Evolutionary conservation across 2,113 vertebrate genomes (phyloP).

Genomic region (Castor canadensis): DNA sequence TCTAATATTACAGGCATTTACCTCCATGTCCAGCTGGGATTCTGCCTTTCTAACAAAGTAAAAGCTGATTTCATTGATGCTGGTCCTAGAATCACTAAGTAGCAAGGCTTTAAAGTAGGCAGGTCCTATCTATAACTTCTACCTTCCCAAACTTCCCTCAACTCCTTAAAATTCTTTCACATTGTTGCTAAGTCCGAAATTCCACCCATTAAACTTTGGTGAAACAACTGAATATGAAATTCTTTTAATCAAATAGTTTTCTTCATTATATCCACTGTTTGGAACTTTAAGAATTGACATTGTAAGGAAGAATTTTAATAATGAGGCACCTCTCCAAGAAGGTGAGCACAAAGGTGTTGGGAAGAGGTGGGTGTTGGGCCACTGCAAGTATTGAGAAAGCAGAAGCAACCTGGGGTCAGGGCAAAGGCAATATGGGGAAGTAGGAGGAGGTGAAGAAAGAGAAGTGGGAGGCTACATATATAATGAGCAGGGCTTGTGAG

Average conservation of each 20-base stretch:
- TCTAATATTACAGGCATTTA: background rate
- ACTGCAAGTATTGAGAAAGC: constrained; percentile 17
- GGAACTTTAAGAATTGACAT: background rate
- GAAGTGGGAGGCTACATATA: background rate
- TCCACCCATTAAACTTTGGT: background rate
- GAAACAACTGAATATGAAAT: background rate
- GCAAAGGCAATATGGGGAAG: background rate
- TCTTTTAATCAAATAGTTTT: background rate
- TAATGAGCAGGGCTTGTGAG: background rate
- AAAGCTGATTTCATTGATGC: background rate
- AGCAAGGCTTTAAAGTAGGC: background rate
- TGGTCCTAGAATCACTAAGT: background rate
- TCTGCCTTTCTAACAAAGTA: background rate
- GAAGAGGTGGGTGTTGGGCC: background rate
- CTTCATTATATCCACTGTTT: background rate
- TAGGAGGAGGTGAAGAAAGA: constrained; percentile 42
- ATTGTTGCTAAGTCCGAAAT: background rate
- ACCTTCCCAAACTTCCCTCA: background rate
- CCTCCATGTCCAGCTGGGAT: background rate
- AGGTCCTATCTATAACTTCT: background rate
- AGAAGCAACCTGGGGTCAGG: background rate
- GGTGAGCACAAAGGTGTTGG: background rate
- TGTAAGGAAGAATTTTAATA: background rate
- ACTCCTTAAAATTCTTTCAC: background rate
- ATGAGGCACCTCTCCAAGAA: no score